Evolutionary conservation across 1,140 invertebrate genomes (phyloP).

Genomic region (Thalassaphorura encarpata): DNA sequence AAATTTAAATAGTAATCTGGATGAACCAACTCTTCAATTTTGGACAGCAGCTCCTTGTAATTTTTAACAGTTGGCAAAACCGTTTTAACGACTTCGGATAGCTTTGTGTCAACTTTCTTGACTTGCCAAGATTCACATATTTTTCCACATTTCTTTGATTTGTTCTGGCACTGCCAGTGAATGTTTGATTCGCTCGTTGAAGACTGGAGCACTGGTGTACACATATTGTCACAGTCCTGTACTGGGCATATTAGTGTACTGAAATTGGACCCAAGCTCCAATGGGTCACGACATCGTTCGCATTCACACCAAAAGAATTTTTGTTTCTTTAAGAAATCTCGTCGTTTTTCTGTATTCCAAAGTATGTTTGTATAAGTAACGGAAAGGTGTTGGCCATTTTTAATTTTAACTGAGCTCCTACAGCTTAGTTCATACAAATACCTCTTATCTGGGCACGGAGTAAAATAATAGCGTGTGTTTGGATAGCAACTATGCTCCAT

Average conservation of each 20-base stretch:
- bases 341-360: constrained; percentile 36
- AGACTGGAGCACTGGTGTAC: constrained; percentile 10
- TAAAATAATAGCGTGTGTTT: constrained; percentile 34
- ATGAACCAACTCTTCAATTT: constrained; percentile 27
- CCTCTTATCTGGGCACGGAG: neutral
- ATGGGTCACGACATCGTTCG: constrained; percentile 34
- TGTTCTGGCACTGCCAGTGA: constrained; percentile 23
- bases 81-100: constrained; percentile 24
- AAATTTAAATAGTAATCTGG: constrained; percentile 30
- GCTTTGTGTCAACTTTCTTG: constrained; percentile 26
- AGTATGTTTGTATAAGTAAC: constrained; percentile 36
- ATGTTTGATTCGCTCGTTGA: neutral
- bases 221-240: constrained; percentile 10
- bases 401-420: constrained; percentile 33
- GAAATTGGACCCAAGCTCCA: constrained; percentile 32
- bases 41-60: constrained; percentile 17
- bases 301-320: constrained; percentile 38
- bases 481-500: constrained; percentile 36
- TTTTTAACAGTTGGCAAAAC: constrained; percentile 5
- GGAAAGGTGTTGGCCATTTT: constrained; percentile 34
- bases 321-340: constrained; percentile 35
- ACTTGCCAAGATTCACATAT: constrained; percentile 26
- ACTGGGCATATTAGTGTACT: constrained; percentile 29
- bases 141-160: constrained; percentile 26
- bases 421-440: constrained; percentile 28